These are phyloP conservation scores for Anthopleura xanthogrammica DNA, from an alignment of 92 coral and sea anemone genomes.

Conservation along the genomic window DNA sequence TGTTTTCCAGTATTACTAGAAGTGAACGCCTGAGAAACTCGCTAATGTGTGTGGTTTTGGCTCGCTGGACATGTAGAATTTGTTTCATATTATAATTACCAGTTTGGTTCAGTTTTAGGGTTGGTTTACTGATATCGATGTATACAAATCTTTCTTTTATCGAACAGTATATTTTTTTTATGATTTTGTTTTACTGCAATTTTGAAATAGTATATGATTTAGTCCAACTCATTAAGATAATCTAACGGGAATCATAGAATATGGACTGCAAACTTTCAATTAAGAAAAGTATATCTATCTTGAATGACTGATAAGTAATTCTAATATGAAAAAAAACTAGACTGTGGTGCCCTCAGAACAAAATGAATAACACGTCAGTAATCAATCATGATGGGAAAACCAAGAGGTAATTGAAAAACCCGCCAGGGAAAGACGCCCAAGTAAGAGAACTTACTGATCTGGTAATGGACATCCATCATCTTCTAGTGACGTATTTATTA, in stretches of 20 bases:
- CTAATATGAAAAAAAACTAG: background rate
- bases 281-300: background rate
- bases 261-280: background rate
- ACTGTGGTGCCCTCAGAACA: background rate
- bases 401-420: background rate
- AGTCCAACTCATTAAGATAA: background rate
- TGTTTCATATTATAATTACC: too few species aligned
- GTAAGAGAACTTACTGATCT: background rate
- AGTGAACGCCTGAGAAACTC: too few species aligned
- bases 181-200: too few species aligned
- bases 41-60: too few species aligned
- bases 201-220: too few species aligned
- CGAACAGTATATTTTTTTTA: too few species aligned
- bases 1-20: too few species aligned
- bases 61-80: too few species aligned
- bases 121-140: too few species aligned
- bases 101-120: too few species aligned
- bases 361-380: background rate
- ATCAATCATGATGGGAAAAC: background rate
- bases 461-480: background rate
- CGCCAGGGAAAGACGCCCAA: background rate
- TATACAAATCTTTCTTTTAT: too few species aligned
- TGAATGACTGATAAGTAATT: background rate
- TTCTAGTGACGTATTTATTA: background rate
- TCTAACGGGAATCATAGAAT: background rate